Evolutionary conservation across 1,140 invertebrate species (phyloP), one percentile per base, ranked within the genome.

Genomic region (Branchinecta lynchi): DNA sequence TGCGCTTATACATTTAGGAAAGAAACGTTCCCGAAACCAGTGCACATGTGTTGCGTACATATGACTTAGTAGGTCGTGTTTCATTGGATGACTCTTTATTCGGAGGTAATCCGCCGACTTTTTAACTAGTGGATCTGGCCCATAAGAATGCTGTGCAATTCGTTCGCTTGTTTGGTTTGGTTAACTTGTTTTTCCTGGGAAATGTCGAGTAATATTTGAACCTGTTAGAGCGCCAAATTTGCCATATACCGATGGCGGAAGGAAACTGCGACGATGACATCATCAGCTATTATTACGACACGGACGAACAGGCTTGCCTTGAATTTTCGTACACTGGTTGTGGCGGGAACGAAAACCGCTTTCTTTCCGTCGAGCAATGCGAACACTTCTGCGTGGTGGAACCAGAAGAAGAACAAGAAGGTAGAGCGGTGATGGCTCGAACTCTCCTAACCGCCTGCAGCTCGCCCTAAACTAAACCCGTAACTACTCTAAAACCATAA

Each of bases 291-390:
- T 84, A 83, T 78, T 88, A 82, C 78, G 84, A 87, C 75, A 74
- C 77, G 66, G 73, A 74, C 71, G 75, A 80, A 75, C 75, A 76
- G 73, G 79, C 74, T 71, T 86, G 85, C 78, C 78, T 79, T 71
- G 77, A 79, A 73, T 88, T 87, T 76, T 75, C 79, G 70, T 87
- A 85, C 74, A 80, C 83, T 68, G 86, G 86, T 74, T 86, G 85
- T 77, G 81, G 81, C 72, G 85, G 85, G 67, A 88, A 88, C 76
- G 78, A 77, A 66, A 89, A 89, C 81, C 84, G 82, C 73, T 89
- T 88, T 77, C 77, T 80, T 71, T 81, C 80, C 70, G 73, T 79
- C 46, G 77, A 79, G 71, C 81, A 81, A 68, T 87, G 86, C 76
- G 80, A 83, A 76, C 77, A 79, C 6, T 60, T 60, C 17, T 60